phyloP scores from a whole-genome alignment of 2,113 vertebrate species.

The Corythoichthys intestinalis region DNA sequence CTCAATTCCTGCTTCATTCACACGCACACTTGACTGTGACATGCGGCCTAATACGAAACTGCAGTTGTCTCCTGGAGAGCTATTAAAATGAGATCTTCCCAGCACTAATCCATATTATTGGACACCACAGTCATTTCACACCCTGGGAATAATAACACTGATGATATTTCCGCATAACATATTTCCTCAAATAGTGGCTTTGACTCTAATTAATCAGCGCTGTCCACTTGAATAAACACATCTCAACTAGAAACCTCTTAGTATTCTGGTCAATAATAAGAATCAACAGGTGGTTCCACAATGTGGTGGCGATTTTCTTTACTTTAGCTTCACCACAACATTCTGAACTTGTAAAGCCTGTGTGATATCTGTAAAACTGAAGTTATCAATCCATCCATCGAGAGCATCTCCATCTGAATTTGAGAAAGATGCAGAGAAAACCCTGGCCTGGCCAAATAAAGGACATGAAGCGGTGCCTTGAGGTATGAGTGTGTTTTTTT shows the following conservation, averaged over 20 bases:
- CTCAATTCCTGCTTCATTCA: conserved; percentile 20
- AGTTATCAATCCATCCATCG: not conserved
- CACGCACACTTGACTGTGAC: conserved; percentile 36
- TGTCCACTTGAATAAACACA: not conserved
- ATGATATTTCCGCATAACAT: conserved; percentile 30
- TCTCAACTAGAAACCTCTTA: not conserved
- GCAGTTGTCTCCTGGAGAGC: conserved; percentile 58
- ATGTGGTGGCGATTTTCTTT: no score
- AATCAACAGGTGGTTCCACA: not conserved
- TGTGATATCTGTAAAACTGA: not conserved
- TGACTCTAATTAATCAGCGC: not conserved
- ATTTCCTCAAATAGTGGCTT: conserved; percentile 17
- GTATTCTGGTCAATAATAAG: not conserved
- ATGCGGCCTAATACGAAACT: conserved; percentile 49
- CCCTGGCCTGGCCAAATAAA: no score
- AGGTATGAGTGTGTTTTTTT: no score
- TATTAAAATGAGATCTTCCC: conserved; percentile 59
- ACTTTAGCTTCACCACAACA: not conserved
- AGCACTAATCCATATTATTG: conserved; percentile 60
- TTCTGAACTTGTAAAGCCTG: not conserved
- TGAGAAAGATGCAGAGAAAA: no score
- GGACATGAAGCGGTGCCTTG: no score
- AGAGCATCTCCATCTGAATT: no score
- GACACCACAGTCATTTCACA: conserved; percentile 33
- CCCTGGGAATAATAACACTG: conserved; percentile 42